Conservation (phyloP, 2,797 vertebrate species). For the Pantherophis alleghaniensis region DNA sequence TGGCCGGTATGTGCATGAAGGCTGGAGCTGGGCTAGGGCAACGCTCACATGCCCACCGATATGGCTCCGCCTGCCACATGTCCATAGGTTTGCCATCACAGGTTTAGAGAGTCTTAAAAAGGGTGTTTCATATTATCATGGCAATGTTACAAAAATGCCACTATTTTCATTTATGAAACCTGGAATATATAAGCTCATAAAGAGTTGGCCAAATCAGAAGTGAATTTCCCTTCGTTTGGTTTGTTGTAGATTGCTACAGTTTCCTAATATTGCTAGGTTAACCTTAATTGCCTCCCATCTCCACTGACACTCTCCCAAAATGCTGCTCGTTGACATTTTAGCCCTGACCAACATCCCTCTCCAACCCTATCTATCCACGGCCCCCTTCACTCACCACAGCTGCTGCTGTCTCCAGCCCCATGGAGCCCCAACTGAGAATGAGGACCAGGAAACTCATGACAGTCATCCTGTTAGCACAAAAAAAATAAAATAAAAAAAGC, state of each 20-base stretch:
- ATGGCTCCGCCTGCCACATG: too few relatives aligned
- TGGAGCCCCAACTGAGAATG: constrained; percentile 89
- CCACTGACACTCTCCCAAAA: neutral
- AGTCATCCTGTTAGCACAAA: constrained; percentile 80
- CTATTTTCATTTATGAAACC: neutral
- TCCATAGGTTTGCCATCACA: too few relatives aligned
- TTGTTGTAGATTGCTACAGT: neutral
- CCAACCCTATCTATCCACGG: too few relatives aligned
- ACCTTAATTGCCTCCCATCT: neutral
- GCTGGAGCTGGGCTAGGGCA: too few relatives aligned
- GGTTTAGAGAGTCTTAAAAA: neutral
- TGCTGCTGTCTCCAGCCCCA: constrained; percentile 87
- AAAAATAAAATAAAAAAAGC: neutral
- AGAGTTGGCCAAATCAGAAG: neutral
- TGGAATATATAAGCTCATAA: neutral
- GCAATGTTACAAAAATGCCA: neutral
- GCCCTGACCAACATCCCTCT: neutral
- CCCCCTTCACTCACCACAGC: constrained; percentile 79
- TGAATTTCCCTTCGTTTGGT: neutral
- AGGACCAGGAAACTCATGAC: constrained; percentile 87
- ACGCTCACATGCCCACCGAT: too few relatives aligned
- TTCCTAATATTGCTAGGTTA: neutral
- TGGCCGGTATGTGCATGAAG: too few relatives aligned
- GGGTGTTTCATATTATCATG: neutral
- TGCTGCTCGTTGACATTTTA: neutral